Percentiles rank a stretch among this genome's conserved stretches.
Evolutionary conservation across 2,113 vertebrate species (phyloP).

Genomic region (Aptenodytes forsteri): DNA sequence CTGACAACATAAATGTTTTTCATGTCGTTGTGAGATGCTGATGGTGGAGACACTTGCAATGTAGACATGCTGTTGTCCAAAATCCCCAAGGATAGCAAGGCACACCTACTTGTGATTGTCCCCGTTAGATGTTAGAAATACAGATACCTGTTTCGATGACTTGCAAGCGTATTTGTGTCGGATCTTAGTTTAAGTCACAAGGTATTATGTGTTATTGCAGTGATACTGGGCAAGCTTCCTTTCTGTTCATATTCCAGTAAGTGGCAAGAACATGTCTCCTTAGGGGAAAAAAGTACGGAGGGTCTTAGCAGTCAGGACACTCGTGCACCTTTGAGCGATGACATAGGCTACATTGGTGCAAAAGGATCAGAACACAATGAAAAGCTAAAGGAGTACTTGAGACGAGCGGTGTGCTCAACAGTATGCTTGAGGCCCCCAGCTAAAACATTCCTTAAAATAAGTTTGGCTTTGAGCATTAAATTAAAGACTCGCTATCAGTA

Average conservation of each 20-base stretch:
- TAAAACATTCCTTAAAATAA: background rate
- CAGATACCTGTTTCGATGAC: background rate
- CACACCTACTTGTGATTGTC: background rate
- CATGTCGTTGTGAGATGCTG: accelerated
- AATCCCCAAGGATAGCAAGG: accelerated
- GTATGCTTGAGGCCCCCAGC: background rate
- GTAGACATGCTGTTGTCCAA: background rate
- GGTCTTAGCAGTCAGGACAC: background rate
- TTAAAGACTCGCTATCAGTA: background rate
- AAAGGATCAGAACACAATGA: background rate
- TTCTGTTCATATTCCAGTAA: background rate
- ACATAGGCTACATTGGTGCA: accelerated
- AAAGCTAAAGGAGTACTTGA: background rate
- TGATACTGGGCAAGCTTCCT: accelerated
- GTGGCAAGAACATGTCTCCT: accelerated
- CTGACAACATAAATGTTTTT: background rate
- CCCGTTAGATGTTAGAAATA: background rate
- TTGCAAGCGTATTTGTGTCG: background rate
- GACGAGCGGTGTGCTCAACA: accelerated
- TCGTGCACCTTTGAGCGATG: background rate
- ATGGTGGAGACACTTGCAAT: background rate
- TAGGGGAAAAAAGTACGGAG: accelerated
- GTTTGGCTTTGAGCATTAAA: background rate
- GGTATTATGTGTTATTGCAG: accelerated
- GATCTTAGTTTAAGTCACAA: background rate